Conservation (phyloP, 2,797 vertebrate genomes). For the Premnoplex brunnescens region DNA sequence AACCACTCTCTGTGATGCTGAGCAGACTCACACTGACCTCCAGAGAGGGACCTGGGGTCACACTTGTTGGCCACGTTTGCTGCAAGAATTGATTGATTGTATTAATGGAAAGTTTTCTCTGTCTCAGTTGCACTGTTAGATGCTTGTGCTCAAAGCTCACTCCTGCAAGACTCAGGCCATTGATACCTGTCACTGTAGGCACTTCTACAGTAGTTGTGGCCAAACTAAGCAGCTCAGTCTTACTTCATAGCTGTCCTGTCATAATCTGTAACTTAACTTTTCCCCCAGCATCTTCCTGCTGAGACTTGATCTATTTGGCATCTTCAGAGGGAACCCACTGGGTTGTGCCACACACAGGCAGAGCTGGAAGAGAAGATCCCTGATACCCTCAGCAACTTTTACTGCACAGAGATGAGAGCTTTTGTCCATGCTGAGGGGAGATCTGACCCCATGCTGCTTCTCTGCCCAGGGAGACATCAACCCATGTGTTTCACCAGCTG, state of each 20-base stretch:
- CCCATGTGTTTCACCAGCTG: not conserved
- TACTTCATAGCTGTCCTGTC: not conserved
- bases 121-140: not conserved
- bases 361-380: not conserved
- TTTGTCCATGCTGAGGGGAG: not conserved
- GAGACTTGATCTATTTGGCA: not conserved
- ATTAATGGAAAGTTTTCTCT: not conserved
- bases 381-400: not conserved
- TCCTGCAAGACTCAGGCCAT: not conserved
- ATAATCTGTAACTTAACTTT: not conserved
- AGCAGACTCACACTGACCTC: not conserved
- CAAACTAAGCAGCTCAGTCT: not conserved
- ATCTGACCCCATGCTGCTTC: not conserved
- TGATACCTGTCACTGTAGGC: not conserved
- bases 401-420: not conserved
- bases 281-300: not conserved
- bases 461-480: not conserved
- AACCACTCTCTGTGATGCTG: not conserved
- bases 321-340: not conserved
- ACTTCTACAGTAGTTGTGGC: not conserved
- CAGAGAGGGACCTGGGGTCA: not conserved
- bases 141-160: not conserved
- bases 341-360: not conserved
- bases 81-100: not conserved
- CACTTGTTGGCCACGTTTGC: not conserved